These are phyloP conservation scores for Procambarus virginalis DNA, from an alignment of 1,140 invertebrate genomes.

Conservation along the genomic window DNA sequence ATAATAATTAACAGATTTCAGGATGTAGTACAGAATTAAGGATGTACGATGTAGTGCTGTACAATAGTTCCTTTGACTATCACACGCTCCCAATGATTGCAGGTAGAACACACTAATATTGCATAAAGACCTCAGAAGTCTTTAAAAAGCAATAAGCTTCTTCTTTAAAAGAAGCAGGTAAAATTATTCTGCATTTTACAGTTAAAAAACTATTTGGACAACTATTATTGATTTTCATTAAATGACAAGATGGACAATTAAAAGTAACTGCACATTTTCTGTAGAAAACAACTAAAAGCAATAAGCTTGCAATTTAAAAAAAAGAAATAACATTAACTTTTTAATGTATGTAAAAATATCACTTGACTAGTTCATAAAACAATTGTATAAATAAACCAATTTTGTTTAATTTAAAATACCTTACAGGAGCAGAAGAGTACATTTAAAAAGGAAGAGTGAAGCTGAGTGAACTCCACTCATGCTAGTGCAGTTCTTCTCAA, in stretches of 20 bases:
- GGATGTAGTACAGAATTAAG: background rate
- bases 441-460: too few species aligned
- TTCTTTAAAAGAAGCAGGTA: too few species aligned
- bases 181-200: background rate
- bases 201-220: background rate
- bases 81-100: background rate
- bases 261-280: background rate
- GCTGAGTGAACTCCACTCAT: too few species aligned
- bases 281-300: background rate
- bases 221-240: background rate
- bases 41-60: background rate
- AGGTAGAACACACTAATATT: background rate
- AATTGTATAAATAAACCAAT: too few species aligned
- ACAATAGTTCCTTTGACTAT: background rate
- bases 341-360: too few species aligned
- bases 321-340: too few species aligned
- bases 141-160: too few species aligned
- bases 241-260: background rate
- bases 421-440: too few species aligned
- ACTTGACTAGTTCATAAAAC: too few species aligned
- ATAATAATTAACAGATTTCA: background rate
- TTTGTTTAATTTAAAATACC: too few species aligned
- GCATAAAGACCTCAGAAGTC: background rate
- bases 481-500: too few species aligned
- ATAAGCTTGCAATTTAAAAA: too few species aligned